Base-by-base conservation (phyloP, 35 echinoderm and acorn worm genomes). In the Holothuria glaberrima region DNA sequence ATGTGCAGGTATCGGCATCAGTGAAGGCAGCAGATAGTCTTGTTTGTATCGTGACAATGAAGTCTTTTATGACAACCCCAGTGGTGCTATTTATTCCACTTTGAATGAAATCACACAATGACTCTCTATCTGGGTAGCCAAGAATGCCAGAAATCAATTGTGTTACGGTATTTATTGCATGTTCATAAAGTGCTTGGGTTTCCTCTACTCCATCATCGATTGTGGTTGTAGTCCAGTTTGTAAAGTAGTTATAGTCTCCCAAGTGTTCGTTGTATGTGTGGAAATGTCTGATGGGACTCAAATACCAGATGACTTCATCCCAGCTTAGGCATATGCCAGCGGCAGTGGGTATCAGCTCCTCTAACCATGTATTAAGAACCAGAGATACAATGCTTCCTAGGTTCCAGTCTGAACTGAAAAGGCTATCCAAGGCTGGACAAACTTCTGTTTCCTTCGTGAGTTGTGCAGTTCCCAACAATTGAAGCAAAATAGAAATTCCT, bases 321-420 rank as follows among this genome's bases (percentile, higher is more conserved):
- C 67, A 86, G 56, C 54, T 65, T 20, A 24, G 25, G 59, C 90
- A 92, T 26, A 92, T 52, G 26, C 69, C 90, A 32, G 58, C 82
- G 25, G 81, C 90, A 29, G 62, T 60, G 59, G 84, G 63, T 4
- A 92, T 71, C 59, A 84, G 66, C n/a, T 57, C 35, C 31, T 20
- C 48, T 7, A 92, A 20, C 90, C 65, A 75, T 21, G 57, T n/a
- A 13, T 87, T 25, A 34, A 76, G 20, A 9, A 87, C 41, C 7
- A 68, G 24, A 36, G 16, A 28, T 21, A 31, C 68, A 30, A 92
- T 54, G 18, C 22, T 30, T 44, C 27, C 5, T 31, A 73, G 33
- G 21, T 32, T 87, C n/a, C 72, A 9, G 30, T 87, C 70, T 59
- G 90, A 86, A 26, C 74, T 86, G 10, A 92, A 46, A 17, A 92